Conservation (phyloP, 2,113 vertebrate species). For the Potamarius usumacintae region DNA sequence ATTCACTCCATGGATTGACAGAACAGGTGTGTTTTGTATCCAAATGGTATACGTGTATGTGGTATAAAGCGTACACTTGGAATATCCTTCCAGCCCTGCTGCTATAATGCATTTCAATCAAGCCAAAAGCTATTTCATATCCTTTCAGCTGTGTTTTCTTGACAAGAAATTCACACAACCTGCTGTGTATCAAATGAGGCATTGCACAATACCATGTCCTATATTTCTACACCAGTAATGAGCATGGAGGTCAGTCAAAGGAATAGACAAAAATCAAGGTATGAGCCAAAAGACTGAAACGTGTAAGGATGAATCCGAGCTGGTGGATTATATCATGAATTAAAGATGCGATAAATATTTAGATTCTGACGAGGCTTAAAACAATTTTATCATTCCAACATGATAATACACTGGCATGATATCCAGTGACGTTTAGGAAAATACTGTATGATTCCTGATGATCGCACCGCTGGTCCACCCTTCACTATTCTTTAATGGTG, state of each 20-base stretch:
- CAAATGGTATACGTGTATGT: neutral
- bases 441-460: too few relatives aligned
- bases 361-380: neutral
- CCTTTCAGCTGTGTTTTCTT: conserved; percentile 12
- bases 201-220: neutral
- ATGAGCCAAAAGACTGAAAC: neutral
- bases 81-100: neutral
- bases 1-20: neutral
- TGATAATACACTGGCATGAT: neutral
- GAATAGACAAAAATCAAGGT: neutral
- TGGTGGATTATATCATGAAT: neutral
- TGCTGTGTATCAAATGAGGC: neutral
- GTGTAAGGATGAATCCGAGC: neutral
- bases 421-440: too few relatives aligned
- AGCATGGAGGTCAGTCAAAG: neutral
- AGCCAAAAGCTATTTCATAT: conserved; percentile 20
- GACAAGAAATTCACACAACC: neutral
- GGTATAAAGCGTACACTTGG: neutral
- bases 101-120: conserved; percentile 14
- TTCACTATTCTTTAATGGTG: neutral
- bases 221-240: neutral
- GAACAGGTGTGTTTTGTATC: neutral
- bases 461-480: too few relatives aligned
- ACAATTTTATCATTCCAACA: neutral
- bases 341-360: neutral